A percentile compares a stretch with the other conserved stretches of the same genome.
These are phyloP conservation scores for Caranx ignobilis DNA, from an alignment of 2,113 vertebrate genomes.

Conservation along the genomic window DNA sequence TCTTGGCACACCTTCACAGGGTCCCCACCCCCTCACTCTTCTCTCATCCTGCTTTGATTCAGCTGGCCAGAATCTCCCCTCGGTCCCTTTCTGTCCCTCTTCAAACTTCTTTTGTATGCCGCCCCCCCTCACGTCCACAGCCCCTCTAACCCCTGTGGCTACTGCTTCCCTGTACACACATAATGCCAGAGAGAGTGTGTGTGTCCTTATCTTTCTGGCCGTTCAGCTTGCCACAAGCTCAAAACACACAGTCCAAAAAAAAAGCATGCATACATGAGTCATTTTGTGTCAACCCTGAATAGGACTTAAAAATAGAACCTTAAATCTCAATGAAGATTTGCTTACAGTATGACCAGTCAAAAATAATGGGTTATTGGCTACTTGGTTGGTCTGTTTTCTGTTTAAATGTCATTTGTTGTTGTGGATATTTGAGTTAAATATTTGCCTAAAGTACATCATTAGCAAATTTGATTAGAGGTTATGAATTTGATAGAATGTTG, in stretches of 20 bases:
- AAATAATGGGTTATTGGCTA: neutral
- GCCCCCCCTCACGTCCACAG: constrained; percentile 37
- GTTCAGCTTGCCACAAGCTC: constrained; percentile 24
- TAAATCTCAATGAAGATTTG: neutral
- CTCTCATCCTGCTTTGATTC: constrained; percentile 78
- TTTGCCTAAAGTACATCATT: no score
- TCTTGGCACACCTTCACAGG: constrained; percentile 81
- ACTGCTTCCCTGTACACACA: constrained; percentile 54
- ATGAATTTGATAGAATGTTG: neutral
- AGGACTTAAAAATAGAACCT: neutral
- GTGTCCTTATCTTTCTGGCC: neutral
- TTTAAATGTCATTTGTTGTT: neutral
- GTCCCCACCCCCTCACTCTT: constrained; percentile 47
- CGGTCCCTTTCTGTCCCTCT: constrained; percentile 67
- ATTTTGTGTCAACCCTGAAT: neutral
- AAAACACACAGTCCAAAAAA: constrained; percentile 34
- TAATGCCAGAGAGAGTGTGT: constrained; percentile 35
- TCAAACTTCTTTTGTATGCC: constrained; percentile 77
- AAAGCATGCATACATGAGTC: neutral
- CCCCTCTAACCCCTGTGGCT: constrained; percentile 64
- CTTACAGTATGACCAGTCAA: neutral
- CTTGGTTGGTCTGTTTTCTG: neutral
- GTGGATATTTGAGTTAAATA: neutral
- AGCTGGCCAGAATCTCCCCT: constrained; percentile 63
- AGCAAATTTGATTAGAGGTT: neutral